Base-by-base conservation (phyloP, 2,797 vertebrate genomes). In the Coregonus sp. region DNA sequence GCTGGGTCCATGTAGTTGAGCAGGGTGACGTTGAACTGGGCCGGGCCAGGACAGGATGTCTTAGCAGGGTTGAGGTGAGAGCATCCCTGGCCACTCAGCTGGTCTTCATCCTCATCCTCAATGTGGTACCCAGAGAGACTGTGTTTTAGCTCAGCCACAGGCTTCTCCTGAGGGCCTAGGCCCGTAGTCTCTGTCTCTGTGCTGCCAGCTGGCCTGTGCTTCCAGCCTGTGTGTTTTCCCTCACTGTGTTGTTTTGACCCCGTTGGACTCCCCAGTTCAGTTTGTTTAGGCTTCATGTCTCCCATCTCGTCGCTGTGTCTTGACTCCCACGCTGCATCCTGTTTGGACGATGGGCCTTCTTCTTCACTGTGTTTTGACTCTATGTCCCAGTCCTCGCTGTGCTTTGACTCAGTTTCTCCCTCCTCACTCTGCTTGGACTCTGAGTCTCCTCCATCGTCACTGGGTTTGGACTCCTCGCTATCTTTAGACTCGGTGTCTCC, bases 1-100 rank as follows among this genome's bases (percentile, higher is more conserved):
- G 92, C 89, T 0, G 98, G 97, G 91, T 99, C 97, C 97, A 99
- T 98, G 89, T 98, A 99, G 93, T 99, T 99, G 79, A 99, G 93
- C 88, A 99, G 91, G 65, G 97, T 97, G 87, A 99, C 89, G 11
- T 98, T 99, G 87, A 96, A 99, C 78, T 91, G 91, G 65, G 85
- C 82, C 0, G 86, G 86, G n/a, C 85, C 84, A 0, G 88, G 78
- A 82, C 75, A 85, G 2, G 75, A 37, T 20, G 74, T 77, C 71
- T 75, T 82, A 2, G 84, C 85, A 59, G 90, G 90, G 79, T 86
- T 89, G 12, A 91, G 86, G 74, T 90, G 88, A 25, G 93, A 93
- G 69, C 90, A 91, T 51, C 93, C 88, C 75, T 84, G 84, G 9
- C 86, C 84, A 0, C 77, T 80, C 61, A 76, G 75, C 35, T 75